phyloP scores from a whole-genome alignment of 2,113 vertebrate species.

The Bufo bufo region DNA sequence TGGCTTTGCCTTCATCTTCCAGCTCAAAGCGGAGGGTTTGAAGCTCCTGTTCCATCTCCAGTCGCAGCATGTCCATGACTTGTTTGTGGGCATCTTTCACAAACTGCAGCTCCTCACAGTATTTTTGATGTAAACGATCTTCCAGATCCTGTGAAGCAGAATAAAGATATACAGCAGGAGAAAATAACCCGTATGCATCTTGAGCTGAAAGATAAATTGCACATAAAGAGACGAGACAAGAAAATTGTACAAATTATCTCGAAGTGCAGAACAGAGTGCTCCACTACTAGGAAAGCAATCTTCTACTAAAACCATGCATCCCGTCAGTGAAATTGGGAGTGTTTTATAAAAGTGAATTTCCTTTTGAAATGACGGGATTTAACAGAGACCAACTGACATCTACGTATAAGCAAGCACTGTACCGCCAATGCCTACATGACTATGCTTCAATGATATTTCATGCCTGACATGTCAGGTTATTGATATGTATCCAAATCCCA shows the following conservation, averaged over 20 bases:
- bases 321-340: not conserved
- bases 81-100: constrained; percentile 91
- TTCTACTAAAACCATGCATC: not conserved
- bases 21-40: constrained; percentile 95
- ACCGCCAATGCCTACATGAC: not conserved
- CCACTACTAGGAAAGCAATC: constrained; percentile 23
- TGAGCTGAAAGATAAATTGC: constrained; percentile 49
- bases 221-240: constrained; percentile 33
- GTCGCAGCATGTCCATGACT: constrained; percentile 89
- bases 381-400: not conserved
- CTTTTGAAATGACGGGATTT: not conserved
- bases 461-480: not conserved
- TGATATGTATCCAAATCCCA: not conserved
- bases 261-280: constrained; percentile 30
- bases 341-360: not conserved
- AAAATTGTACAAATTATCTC: constrained; percentile 41
- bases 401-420: not conserved
- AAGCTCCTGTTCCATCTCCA: constrained; percentile 95
- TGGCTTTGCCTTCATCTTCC: constrained; percentile 97
- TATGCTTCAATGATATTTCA: not conserved
- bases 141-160: constrained; percentile 82
- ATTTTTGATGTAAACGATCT: constrained; percentile 88
- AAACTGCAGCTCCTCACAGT: constrained; percentile 88
- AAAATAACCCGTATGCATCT: constrained; percentile 34
- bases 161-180: not conserved